These are phyloP conservation scores for Tachuris rubrigastra DNA, from an alignment of 2,113 vertebrate genomes.

Conservation along the genomic window DNA sequence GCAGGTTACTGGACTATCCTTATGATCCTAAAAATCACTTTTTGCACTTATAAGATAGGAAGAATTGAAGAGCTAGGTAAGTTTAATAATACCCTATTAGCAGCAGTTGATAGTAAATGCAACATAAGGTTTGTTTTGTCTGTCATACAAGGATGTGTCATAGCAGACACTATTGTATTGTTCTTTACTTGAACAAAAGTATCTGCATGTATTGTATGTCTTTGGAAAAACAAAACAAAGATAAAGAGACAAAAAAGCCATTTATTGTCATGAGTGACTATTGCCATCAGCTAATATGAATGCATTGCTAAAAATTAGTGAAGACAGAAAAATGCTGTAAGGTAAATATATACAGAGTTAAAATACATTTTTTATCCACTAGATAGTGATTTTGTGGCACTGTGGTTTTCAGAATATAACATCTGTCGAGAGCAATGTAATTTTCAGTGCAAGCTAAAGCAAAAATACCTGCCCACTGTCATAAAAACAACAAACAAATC, in stretches of 20 bases:
- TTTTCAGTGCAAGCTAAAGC: constrained; percentile 89
- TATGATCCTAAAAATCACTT: constrained; percentile 71
- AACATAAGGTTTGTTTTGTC: constrained; percentile 85
- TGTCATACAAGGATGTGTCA: constrained; percentile 76
- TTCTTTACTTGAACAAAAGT: constrained; percentile 72
- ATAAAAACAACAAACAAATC: constrained; percentile 66
- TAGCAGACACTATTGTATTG: constrained; percentile 69
- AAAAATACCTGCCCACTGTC: constrained; percentile 74
- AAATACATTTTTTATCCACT: constrained; percentile 81
- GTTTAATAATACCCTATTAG: constrained; percentile 79
- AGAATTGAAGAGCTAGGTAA: constrained; percentile 76
- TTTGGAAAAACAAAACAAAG: constrained; percentile 74
- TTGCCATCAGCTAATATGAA: constrained; percentile 83
- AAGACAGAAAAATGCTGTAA: constrained; percentile 82
- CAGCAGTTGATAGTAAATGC: constrained; percentile 84
- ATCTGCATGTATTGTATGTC: constrained; percentile 72
- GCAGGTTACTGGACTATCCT: constrained; percentile 67
- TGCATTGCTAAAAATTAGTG: constrained; percentile 80
- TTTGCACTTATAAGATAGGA: constrained; percentile 75
- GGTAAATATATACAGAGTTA: constrained; percentile 88
- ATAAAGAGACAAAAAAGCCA: constrained; percentile 70
- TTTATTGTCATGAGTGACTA: constrained; percentile 71
- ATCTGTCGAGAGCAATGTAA: constrained; percentile 72
- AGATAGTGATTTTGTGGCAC: constrained; percentile 82
- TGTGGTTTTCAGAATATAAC: constrained; percentile 76